Percentiles rank a stretch among this genome's conserved stretches.
Conservation (phyloP, 1,140 invertebrate species). For the Brachystomella parvula region DNA sequence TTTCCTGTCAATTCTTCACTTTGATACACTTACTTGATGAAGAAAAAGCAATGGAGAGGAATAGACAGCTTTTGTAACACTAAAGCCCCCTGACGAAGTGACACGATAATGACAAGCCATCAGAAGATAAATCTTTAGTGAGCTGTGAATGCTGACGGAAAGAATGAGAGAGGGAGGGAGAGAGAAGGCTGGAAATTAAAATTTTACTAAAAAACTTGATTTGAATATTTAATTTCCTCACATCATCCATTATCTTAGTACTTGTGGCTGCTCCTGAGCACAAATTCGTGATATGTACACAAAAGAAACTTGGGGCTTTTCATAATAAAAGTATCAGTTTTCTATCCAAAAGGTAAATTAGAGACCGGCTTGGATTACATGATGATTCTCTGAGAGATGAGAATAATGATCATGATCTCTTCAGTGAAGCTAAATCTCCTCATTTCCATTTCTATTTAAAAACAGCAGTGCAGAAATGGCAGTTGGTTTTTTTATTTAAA, state of each 20-base stretch:
- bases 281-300: not conserved
- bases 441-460: too few relatives aligned
- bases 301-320: not conserved
- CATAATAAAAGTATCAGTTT: not conserved
- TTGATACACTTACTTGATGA: too few relatives aligned
- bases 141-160: not conserved
- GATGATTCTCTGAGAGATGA: not conserved
- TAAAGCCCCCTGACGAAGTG: not conserved
- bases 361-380: not conserved
- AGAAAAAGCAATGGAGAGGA: too few relatives aligned
- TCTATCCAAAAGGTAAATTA: not conserved
- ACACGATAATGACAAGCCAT: conserved; percentile 8
- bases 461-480: not conserved
- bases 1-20: too few relatives aligned
- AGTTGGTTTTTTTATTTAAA: not conserved
- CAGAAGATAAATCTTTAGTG: not conserved
- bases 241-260: not conserved
- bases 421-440: not conserved
- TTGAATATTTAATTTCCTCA: not conserved
- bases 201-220: not conserved
- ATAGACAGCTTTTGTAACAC: too few relatives aligned
- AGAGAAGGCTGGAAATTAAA: too few relatives aligned
- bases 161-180: not conserved
- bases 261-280: not conserved
- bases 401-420: not conserved